Conservation (phyloP, 2,797 vertebrate species). For the Lagodon rhomboides region DNA sequence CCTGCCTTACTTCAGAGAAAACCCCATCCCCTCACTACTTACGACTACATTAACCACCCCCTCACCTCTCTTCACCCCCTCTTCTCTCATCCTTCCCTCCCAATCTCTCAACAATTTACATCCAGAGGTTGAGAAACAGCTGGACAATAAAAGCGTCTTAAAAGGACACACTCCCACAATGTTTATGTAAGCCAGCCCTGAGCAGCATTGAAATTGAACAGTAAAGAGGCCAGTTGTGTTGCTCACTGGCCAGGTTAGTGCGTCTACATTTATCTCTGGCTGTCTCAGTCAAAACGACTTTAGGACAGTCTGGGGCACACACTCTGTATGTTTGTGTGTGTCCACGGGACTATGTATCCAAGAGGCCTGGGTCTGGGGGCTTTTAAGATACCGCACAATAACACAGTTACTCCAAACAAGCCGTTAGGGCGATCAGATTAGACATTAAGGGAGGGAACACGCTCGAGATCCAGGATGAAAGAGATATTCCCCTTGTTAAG, state of each 20-base stretch:
- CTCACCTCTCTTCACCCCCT: constrained; percentile 52
- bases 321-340: constrained; percentile 49
- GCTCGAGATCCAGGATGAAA: constrained; percentile 67
- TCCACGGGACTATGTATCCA: constrained; percentile 37
- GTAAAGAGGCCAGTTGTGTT: constrained; percentile 72
- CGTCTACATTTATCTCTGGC: constrained; percentile 78
- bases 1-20: constrained; percentile 66
- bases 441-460: constrained; percentile 50
- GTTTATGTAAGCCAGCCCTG: constrained; percentile 80
- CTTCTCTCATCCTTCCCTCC: constrained; percentile 56
- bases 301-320: constrained; percentile 47
- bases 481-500: constrained; percentile 38
- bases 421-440: constrained; percentile 75
- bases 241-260: constrained; percentile 66
- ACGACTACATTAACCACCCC: constrained; percentile 73
- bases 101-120: constrained; percentile 73
- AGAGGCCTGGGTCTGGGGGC: constrained; percentile 50
- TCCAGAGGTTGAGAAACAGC: constrained; percentile 79
- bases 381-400: constrained; percentile 75
- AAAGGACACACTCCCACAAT: constrained; percentile 82
- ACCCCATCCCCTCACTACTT: constrained; percentile 38
- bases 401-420: constrained; percentile 74
- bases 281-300: constrained; percentile 63
- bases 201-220: constrained; percentile 75
- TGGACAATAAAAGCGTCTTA: constrained; percentile 87